A percentile compares a stretch with the other conserved stretches of the same genome.
Evolutionary conservation across 2,888 invertebrate genomes (phyloP).

Genomic region (Lysandra coridon): DNA sequence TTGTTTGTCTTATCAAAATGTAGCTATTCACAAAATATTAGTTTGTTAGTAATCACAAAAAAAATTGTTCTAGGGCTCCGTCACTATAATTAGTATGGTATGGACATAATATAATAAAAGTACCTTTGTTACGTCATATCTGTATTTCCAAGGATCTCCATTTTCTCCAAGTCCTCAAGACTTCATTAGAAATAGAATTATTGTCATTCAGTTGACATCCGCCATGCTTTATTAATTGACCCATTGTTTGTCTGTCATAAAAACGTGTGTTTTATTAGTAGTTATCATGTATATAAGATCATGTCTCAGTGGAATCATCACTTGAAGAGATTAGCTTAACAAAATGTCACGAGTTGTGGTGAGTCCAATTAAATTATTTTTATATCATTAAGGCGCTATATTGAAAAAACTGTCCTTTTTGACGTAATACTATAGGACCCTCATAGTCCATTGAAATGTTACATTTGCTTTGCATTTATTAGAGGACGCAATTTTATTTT

Average conservation of each 20-base stretch:
- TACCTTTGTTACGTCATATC: neutral
- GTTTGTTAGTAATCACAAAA: too few species aligned
- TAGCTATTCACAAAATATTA: too few species aligned
- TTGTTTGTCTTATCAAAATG: too few species aligned
- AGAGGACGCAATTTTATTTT: too few species aligned
- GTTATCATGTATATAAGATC: slow-evolving; percentile 1
- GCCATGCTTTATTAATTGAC: slow-evolving; percentile 11
- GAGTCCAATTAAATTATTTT: neutral
- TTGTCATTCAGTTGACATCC: slow-evolving; percentile 15
- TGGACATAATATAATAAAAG: neutral
- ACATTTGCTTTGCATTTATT: too few species aligned
- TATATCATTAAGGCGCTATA: too few species aligned
- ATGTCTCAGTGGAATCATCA: neutral
- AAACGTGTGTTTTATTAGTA: slow-evolving; percentile 14
- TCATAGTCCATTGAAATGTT: too few species aligned
- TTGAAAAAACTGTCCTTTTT: too few species aligned
- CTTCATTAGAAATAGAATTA: slow-evolving; percentile 16
- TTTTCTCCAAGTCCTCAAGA: neutral
- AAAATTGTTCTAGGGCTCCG: too few species aligned
- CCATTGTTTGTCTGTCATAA: slow-evolving; percentile 23
- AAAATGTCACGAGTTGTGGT: slow-evolving; percentile 21
- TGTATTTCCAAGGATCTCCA: neutral
- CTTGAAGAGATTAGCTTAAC: neutral
- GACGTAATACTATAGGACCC: too few species aligned
- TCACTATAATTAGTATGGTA: too few species aligned